Evolutionary conservation across 1,140 invertebrate genomes (phyloP).

Genomic region (Cherax quadricarinatus): DNA sequence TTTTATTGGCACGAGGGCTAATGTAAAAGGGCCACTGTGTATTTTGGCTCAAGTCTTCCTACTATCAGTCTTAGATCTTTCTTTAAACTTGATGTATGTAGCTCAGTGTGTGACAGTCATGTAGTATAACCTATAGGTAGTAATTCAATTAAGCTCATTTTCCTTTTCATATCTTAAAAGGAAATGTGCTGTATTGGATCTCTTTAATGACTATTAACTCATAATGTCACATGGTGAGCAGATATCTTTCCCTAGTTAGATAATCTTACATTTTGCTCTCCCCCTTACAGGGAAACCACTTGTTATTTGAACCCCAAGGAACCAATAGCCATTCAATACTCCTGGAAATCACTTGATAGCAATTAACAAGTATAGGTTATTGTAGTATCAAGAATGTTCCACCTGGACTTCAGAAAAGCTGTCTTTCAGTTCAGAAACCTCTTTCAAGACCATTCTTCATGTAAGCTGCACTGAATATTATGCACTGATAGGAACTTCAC

Average conservation of each 20-base stretch:
- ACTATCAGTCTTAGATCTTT: conserved; percentile 45
- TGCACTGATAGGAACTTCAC: conserved; percentile 69
- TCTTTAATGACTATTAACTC: conserved; percentile 12
- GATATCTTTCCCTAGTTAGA: conserved; percentile 65
- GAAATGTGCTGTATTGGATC: conserved; percentile 53
- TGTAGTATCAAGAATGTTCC: conserved; percentile 64
- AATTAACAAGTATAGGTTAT: conserved; percentile 68
- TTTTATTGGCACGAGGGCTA: conserved; percentile 65
- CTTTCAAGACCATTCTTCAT: conserved; percentile 70
- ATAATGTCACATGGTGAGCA: conserved; percentile 58
- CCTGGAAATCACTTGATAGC: conserved; percentile 67
- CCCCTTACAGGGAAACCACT: conserved; percentile 70
- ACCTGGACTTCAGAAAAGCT: conserved; percentile 68
- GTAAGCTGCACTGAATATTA: conserved; percentile 68
- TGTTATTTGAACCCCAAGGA: conserved; percentile 68
- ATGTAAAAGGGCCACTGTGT: conserved; percentile 63
- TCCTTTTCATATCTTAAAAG: not conserved
- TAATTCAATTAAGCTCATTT: conserved; percentile 40
- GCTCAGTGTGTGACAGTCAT: conserved; percentile 59
- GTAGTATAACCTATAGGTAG: conserved; percentile 21
- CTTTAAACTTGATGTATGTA: conserved; percentile 39
- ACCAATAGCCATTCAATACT: conserved; percentile 67
- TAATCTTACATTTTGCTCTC: conserved; percentile 69
- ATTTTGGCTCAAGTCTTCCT: conserved; percentile 60
- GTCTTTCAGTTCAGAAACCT: conserved; percentile 67